Conservation (phyloP, 2,888 invertebrate genomes). For the Alviniconcha strummeri region DNA sequence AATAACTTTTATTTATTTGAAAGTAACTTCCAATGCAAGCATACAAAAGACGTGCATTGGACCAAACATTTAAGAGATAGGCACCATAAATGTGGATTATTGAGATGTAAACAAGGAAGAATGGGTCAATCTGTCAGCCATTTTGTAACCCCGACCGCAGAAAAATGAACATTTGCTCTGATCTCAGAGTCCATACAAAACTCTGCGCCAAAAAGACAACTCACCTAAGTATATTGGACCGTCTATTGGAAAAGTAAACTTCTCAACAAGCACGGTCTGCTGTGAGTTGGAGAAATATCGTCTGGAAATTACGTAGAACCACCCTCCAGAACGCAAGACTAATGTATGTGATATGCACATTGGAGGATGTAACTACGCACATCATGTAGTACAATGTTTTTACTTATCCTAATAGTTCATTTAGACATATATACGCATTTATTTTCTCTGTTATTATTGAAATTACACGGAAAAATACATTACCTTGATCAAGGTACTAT, state of each 20-base stretch:
- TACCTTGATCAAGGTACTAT: not conserved
- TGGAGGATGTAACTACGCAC: conserved; percentile 39
- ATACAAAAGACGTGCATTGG: too few species aligned
- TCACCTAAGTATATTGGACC: not conserved
- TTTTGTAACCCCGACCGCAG: conserved; percentile 25
- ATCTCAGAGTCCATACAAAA: not conserved
- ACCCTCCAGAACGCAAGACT: conserved; percentile 51
- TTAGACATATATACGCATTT: not conserved
- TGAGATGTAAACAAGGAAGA: conserved; percentile 39
- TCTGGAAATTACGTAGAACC: conserved; percentile 54
- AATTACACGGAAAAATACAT: not conserved
- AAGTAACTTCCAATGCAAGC: not conserved
- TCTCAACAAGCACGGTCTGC: not conserved
- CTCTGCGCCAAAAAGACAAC: not conserved
- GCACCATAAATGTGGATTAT: not conserved
- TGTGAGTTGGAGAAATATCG: conserved; percentile 9
- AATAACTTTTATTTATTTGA: not conserved
- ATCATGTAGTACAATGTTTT: conserved; percentile 19
- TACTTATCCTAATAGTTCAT: not conserved
- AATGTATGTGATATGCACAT: conserved; percentile 43
- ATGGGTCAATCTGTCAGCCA: conserved; percentile 31
- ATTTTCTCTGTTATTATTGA: too few species aligned
- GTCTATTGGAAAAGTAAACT: not conserved
- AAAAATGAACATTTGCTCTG: not conserved
- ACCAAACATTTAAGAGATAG: not conserved